phyloP scores from a whole-genome alignment of 2,888 invertebrate species.

The Cheiracanthium punctorium region DNA sequence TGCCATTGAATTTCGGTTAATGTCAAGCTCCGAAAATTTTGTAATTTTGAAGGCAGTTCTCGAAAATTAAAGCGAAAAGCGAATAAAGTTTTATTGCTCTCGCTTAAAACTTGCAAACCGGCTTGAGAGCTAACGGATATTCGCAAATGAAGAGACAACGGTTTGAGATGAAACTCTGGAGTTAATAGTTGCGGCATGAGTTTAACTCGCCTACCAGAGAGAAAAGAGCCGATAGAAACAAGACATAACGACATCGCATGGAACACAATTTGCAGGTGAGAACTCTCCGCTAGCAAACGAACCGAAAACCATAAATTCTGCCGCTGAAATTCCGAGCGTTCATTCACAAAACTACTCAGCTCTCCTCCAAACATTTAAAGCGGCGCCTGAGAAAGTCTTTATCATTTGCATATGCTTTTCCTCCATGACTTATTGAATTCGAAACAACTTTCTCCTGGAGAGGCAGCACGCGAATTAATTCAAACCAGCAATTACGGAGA shows the following conservation, averaged over 20 bases:
- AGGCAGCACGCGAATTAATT: conserved; percentile 68
- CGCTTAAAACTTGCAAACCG: neutral
- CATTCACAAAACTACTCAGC: conserved; percentile 14
- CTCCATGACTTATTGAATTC: conserved; percentile 64
- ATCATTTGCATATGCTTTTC: conserved; percentile 67
- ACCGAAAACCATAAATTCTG: neutral
- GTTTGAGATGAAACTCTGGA: neutral
- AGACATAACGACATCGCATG: neutral
- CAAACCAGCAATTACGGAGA: conserved; percentile 56
- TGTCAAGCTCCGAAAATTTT: too few species aligned
- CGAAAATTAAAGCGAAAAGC: too few species aligned
- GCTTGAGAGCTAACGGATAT: neutral
- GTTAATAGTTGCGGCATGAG: neutral
- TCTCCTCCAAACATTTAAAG: conserved; percentile 37
- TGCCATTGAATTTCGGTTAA: too few species aligned
- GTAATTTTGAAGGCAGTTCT: too few species aligned
- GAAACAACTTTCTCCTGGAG: conserved; percentile 62
- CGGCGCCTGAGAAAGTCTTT: conserved; percentile 64
- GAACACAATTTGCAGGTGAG: conserved; percentile 4
- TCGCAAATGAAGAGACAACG: neutral
- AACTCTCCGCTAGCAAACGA: neutral
- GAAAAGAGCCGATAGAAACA: neutral
- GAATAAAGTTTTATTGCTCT: neutral
- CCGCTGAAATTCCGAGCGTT: conserved; percentile 5
- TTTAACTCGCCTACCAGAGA: neutral